Percentiles rank a stretch among this genome's conserved stretches.
These are phyloP conservation scores for Muscicapa adusta DNA, from an alignment of 2,113 vertebrate genomes.

Conservation along the genomic window DNA sequence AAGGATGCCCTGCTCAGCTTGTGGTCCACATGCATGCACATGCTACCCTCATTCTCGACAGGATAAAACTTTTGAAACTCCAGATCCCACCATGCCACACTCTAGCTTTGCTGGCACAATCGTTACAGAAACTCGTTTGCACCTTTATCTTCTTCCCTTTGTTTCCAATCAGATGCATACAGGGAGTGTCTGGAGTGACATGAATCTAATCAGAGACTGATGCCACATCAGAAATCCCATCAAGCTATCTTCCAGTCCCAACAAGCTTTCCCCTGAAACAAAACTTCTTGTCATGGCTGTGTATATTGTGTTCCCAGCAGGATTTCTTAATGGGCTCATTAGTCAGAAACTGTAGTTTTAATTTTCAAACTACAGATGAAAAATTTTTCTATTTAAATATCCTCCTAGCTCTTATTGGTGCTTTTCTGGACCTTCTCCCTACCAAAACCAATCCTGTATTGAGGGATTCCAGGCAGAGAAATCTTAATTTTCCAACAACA, in stretches of 20 bases:
- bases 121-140: not conserved
- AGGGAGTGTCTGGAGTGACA: not conserved
- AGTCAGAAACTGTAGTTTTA: not conserved
- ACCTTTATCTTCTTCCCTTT: conserved; percentile 24
- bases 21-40: not conserved
- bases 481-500: not conserved
- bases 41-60: not conserved
- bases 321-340: not conserved
- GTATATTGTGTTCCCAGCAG: not conserved
- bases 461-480: not conserved
- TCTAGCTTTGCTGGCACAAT: not conserved
- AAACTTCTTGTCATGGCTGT: not conserved
- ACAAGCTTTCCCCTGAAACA: conserved; percentile 16
- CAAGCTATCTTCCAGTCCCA: conserved; percentile 6
- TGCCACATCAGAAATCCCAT: conserved; percentile 7
- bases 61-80: not conserved
- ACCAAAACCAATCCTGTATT: not conserved
- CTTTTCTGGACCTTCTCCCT: not conserved
- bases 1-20: not conserved
- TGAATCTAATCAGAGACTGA: conserved; percentile 31
- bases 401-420: not conserved
- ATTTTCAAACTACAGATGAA: not conserved
- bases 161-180: not conserved
- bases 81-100: not conserved
- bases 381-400: not conserved